Evolutionary conservation across 1,140 invertebrate species (phyloP), one percentile per base, ranked within the genome.

Genomic region (Sycobia sp.): DNA sequence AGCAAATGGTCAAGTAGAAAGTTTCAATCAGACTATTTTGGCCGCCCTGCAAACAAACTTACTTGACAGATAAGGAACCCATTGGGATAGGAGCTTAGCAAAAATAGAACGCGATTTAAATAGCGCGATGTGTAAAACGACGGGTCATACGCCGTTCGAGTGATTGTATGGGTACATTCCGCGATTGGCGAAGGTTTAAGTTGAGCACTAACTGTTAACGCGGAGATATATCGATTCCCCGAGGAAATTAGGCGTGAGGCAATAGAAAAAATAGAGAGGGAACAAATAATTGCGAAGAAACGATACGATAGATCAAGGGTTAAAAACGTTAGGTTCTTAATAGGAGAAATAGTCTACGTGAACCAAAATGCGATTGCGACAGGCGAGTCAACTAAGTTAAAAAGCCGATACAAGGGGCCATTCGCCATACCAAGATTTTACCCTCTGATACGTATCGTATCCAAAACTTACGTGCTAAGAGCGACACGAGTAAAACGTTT

Each of bases 1-100:
- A 39, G 72, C 69, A n/a, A 76, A 77, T 41, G 67, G 66, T 1
- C 61, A 66, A 65, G 65, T 72, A 0, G 67, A 72, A 34, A 34
- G 59, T 2, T 4, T 67, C 2, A 69, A 69, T 22, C 20, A 23
- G 10, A 60, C 62, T 0, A 9, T 69, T 4, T 32, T 69, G 20
- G 59, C 67, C 0, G 34, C 39, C 1, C 46, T 68, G 25, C 13
- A 43, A 46, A 25, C 38, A 0, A 47, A 10, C 11, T 2, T 61
- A 11, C 13, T 5, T 1, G 32, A 32, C 5, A 9, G 18, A 18
- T 32, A 66, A 0, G 7, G 10, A 7, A 29, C 13, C n/a, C 9
- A 51, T 8, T 69, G 65, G 65, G 65, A 69, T 20, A 47, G 50
- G 23, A 0, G 51, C 18, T 1, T 69, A 0, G 7, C 16, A 16